Evolutionary conservation across 2,888 invertebrate species (phyloP).

Genomic region (Cetonia aurata): DNA sequence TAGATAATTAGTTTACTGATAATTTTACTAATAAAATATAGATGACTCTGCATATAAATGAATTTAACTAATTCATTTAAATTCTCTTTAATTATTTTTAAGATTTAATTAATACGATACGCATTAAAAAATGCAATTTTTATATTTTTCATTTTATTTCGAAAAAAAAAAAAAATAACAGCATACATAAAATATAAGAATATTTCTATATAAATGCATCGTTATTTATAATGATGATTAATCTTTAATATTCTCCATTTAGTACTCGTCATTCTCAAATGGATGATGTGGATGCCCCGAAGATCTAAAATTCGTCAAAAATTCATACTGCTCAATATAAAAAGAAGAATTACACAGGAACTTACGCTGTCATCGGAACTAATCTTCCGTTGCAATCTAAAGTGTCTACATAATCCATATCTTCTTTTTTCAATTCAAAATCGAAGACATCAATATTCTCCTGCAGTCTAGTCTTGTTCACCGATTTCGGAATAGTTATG

Average conservation of each 20-base stretch:
- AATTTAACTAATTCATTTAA: no score
- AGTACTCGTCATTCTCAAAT: slow-evolving; percentile 52
- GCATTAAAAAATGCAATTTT: no score
- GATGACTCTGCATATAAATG: no score
- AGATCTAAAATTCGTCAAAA: slow-evolving; percentile 41
- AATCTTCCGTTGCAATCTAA: slow-evolving; percentile 59
- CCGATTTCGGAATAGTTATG: slow-evolving; percentile 72
- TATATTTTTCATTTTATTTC: no score
- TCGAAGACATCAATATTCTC: slow-evolving; percentile 72
- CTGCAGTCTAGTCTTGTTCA: slow-evolving; percentile 67
- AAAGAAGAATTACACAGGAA: slow-evolving; percentile 6
- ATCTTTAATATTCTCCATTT: background rate
- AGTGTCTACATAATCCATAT: slow-evolving; percentile 65
- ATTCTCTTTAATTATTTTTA: no score
- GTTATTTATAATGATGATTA: no score
- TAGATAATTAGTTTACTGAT: no score
- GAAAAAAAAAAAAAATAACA: no score
- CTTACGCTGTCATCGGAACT: slow-evolving; percentile 45
- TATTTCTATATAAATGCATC: no score
- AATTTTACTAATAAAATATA: no score
- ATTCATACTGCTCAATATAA: background rate
- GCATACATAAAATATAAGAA: background rate
- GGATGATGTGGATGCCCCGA: slow-evolving; percentile 50
- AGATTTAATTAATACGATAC: no score
- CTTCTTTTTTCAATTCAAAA: slow-evolving; percentile 68